Base-by-base conservation (phyloP, 2,113 vertebrate genomes). In the Eublepharis macularius region DNA sequence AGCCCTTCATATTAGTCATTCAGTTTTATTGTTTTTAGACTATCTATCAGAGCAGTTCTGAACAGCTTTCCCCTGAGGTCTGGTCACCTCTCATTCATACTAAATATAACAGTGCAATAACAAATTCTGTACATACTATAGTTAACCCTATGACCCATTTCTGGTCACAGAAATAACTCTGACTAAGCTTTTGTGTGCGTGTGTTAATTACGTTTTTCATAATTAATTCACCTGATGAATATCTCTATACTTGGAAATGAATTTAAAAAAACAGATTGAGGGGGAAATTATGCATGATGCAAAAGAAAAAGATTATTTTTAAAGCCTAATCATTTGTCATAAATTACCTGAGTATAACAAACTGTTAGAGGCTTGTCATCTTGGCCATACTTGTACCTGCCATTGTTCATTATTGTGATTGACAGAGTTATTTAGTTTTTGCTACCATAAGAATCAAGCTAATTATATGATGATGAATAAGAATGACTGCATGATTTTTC, bases 181-280 rank as follows among this genome's bases (percentile, higher is more conserved):
- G 86, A 86, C 54, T 36, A 80, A 90, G 49, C 9, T 36, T 43
- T 85, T 88, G 34, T 86, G 81, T 84, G 57, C 39, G 45, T 63
- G 1, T 88, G 45, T 69, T 90, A 92, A 87, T 91, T 85, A 24
- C 0, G 0, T 84, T 88, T 89, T 43, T 90, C 2, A 1, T 54
- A 87, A 86, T 92, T 57, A 81, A 77, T 51, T 86, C 80, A 91
- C 21, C 47, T 86, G 41, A 85, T 74, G 8, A 54, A 10, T 74
- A n/a, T n/a, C 88, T 92, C 83, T 76, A 87, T 79, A 81, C 10
- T 45, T 84, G 36, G 19, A 88, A 89, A 79, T 43, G 85, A 91
- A 82, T 4, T 0, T 89, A 34, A 90, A 83, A 90, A 83, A 81
- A 10, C 78, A 63, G 86, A 85, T 82, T 19, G 76, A 19, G 68